Conservation (phyloP, 1,140 invertebrate genomes). For the Cardiocondyla obscurior region DNA sequence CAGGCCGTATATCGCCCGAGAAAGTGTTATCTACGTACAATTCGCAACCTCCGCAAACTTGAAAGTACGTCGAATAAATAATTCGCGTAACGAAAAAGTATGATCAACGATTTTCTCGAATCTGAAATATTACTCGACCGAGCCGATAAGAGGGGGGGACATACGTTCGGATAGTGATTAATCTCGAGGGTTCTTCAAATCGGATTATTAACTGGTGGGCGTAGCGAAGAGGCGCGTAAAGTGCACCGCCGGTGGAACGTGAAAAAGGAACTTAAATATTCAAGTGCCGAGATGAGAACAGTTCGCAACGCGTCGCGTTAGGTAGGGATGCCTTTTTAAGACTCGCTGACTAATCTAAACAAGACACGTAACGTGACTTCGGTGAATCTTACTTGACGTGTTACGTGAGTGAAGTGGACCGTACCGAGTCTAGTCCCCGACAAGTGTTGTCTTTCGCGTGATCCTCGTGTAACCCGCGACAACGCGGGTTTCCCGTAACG, state of each 20-base stretch:
- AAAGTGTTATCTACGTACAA: not conserved
- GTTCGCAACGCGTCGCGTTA: not conserved
- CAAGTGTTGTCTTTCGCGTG: conserved; percentile 53
- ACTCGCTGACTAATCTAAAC: conserved; percentile 19
- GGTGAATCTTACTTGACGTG: conserved; percentile 33
- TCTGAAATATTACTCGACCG: not conserved
- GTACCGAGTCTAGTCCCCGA: conserved; percentile 27
- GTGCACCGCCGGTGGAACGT: not conserved
- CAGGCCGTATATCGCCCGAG: not conserved
- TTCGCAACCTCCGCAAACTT: not conserved
- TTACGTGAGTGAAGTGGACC: conserved; percentile 49
- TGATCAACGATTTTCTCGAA: not conserved
- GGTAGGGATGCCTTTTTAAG: not conserved
- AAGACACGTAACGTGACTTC: conserved; percentile 6
- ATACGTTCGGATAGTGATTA: not conserved
- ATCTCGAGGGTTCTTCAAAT: not conserved
- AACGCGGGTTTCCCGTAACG: conserved; percentile 69
- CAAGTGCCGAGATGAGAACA: not conserved
- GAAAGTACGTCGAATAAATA: not conserved
- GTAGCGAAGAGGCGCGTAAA: not conserved
- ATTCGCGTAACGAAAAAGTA: not conserved
- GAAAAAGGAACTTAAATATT: not conserved
- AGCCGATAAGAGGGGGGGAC: not conserved
- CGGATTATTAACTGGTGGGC: not conserved
- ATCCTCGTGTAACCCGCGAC: conserved; percentile 69